A percentile compares a stretch with the other conserved stretches of the same genome.
Evolutionary conservation across 2,113 vertebrate genomes (phyloP).

Genomic region (Nyctereutes procyonoides): DNA sequence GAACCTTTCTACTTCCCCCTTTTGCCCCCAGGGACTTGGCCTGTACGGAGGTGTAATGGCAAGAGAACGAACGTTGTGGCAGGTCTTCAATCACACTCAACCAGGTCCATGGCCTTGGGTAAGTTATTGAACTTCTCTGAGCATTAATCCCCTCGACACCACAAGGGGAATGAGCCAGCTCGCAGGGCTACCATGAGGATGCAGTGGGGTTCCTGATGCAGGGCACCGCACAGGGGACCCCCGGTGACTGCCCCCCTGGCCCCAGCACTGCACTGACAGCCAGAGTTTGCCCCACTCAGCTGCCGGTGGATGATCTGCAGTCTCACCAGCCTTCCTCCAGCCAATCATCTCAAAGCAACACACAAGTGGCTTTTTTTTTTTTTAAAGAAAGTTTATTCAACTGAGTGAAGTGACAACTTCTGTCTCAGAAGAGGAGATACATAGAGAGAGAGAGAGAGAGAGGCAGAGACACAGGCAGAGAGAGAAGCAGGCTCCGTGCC

Average conservation of each 20-base stretch:
- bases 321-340: background rate
- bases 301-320: background rate
- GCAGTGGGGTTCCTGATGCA: background rate
- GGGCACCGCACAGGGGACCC: background rate
- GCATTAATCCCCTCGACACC: background rate
- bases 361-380: background rate
- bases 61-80: background rate
- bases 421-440: too few relatives aligned
- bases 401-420: too few relatives aligned
- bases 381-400: too few relatives aligned
- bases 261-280: background rate
- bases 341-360: background rate
- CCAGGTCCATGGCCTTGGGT: background rate
- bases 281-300: background rate
- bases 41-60: rapidly evolving
- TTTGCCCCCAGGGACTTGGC: background rate
- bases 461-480: too few relatives aligned
- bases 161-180: background rate
- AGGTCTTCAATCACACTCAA: background rate
- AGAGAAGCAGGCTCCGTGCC: too few relatives aligned
- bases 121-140: background rate
- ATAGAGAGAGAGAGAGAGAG: too few relatives aligned
- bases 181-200: background rate
- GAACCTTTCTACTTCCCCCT: too few relatives aligned
- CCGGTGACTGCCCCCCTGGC: background rate